Base-by-base conservation (phyloP, 2,113 vertebrate genomes). In the Pollimyrus isidori region DNA sequence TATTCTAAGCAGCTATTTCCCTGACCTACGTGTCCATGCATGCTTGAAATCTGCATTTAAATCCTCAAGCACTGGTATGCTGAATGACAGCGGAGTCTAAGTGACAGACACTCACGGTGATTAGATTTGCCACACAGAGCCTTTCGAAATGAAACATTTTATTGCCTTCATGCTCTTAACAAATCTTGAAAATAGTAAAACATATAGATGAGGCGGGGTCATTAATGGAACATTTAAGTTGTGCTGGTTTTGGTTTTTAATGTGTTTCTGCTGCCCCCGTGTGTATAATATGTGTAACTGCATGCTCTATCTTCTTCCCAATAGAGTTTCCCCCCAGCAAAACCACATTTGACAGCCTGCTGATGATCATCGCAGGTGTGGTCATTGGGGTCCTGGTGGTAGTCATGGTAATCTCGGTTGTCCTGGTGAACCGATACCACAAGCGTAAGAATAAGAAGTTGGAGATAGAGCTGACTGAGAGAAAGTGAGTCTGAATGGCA, bases 381-480 rank as follows among this genome's bases (percentile, higher is more conserved):
- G 94, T 95, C 2, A 96, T 96, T 0, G 95, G 91, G 0, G 92
- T 95, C 23, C 89, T 98, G 69, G 94, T 99, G 88, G 90, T 97
- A 48, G 87, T 97, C 1, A 96, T 99, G 88, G 92, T 99, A 13
- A 10, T 95, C 53, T 92, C 97, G 0, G 92, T 98, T 0, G 82
- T 98, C 26, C 82, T 93, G n/a, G 95, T 99, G 93, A 97, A 96
- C 0, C 96, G 96, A 0, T 96, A 97, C 91, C 97, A 99, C 92
- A 97, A 96, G 19, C 94, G 95, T 89, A 98, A 96, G 91, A 97
- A 97, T 91, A 95, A 95, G 91, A 95, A 94, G 82, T 96, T 98
- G 93, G 94, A 96, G 89, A 94, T 90, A 92, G 96, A 97, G 93
- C 97, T 98, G 91, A 95, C 94, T 0, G 94, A 95, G 92, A 98